A percentile compares a stretch with the other conserved stretches of the same genome.
Conservation (phyloP, 2,113 vertebrate species). For the Otocyon megalotis region DNA sequence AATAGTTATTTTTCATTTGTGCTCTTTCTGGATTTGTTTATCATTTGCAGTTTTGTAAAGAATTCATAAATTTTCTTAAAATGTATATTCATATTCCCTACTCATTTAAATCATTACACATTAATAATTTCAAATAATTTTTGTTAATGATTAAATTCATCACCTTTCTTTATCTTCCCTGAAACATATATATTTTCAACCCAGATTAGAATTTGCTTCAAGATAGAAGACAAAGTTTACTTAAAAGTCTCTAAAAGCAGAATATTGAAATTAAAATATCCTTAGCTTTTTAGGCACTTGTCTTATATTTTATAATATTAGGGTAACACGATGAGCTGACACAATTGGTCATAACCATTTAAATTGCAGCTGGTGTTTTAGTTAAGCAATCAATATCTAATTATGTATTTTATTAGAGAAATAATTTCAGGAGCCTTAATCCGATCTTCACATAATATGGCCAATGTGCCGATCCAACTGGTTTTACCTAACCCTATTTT, state of each 20-base stretch:
- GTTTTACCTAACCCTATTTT: slow-evolving; percentile 55
- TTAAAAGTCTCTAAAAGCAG: not conserved
- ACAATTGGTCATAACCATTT: slow-evolving; percentile 21
- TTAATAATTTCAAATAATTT: not conserved
- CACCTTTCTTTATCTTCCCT: not conserved
- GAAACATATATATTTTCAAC: not conserved
- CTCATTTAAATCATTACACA: not conserved
- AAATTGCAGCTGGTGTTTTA: slow-evolving; percentile 62
- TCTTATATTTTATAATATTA: slow-evolving; percentile 52
- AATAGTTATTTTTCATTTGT: not conserved
- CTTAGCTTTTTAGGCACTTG: not conserved
- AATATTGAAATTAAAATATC: slow-evolving; percentile 43
- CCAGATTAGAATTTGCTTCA: slow-evolving; percentile 29
- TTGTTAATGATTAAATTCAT: not conserved
- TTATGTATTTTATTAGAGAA: slow-evolving; percentile 82
- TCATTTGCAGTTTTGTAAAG: not conserved
- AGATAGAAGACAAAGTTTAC: not conserved
- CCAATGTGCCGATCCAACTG: not conserved
- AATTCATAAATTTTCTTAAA: not conserved
- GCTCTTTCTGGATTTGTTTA: not conserved
- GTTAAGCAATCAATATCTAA: slow-evolving; percentile 82
- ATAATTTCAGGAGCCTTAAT: slow-evolving; percentile 77
- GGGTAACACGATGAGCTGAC: not conserved
- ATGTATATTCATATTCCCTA: not conserved
- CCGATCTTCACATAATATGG: slow-evolving; percentile 61